Conservation (phyloP, 2,113 vertebrate species). For the human (Homo sapiens) region DNA sequence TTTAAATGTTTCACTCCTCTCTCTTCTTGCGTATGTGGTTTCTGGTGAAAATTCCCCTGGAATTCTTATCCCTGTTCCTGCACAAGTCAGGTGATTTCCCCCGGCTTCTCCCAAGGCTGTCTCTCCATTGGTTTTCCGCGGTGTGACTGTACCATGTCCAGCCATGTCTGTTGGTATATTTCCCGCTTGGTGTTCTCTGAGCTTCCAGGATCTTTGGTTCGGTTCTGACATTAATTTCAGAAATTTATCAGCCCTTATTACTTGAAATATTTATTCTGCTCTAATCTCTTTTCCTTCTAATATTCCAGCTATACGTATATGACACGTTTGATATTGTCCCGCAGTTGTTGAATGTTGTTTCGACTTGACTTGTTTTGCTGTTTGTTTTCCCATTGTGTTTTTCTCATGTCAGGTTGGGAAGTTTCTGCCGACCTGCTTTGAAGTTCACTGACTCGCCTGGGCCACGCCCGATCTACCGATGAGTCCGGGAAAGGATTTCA, state of each 20-base stretch:
- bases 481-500: neutral
- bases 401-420: neutral
- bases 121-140: neutral
- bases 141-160: neutral
- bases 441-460: neutral
- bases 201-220: neutral
- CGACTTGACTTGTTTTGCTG: neutral
- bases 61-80: neutral
- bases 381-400: neutral
- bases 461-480: accelerated
- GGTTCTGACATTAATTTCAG: neutral
- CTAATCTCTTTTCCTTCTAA: neutral
- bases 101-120: neutral
- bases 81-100: neutral
- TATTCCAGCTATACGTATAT: neutral
- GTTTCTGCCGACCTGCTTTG: neutral
- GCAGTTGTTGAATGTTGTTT: neutral
- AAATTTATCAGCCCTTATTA: neutral
- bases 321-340: neutral
- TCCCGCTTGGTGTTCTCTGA: neutral
- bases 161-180: accelerated
- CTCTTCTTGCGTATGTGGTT: neutral
- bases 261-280: neutral
- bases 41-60: neutral
- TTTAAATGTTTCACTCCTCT: neutral